Conservation (phyloP, 2,888 invertebrate species). For the Hypomecis punctinalis region DNA sequence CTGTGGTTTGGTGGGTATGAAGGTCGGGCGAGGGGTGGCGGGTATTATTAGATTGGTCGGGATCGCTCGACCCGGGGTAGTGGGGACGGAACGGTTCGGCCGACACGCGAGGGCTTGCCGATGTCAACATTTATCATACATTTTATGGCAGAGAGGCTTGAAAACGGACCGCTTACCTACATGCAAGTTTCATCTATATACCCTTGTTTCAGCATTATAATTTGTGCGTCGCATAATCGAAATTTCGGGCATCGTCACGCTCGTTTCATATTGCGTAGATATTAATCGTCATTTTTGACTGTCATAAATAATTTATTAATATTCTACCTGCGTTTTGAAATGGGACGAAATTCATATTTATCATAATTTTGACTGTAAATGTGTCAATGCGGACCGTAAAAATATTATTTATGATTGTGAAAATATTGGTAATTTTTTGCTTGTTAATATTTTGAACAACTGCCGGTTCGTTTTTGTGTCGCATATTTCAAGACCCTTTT, state of each 20-base stretch:
- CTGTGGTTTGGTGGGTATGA: conserved; percentile 45
- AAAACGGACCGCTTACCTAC: conserved; percentile 71
- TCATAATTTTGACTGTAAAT: conserved; percentile 10
- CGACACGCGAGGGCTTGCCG: conserved; percentile 78
- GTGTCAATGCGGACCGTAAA: conserved; percentile 6
- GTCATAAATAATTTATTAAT: conserved; percentile 33
- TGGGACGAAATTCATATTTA: conserved; percentile 1
- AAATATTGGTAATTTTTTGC: conserved; percentile 8
- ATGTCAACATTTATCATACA: conserved; percentile 79
- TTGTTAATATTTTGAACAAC: not conserved
- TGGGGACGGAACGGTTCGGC: conserved; percentile 75
- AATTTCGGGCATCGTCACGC: conserved; percentile 28
- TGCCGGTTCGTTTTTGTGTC: not conserved
- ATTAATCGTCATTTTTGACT: conserved; percentile 29
- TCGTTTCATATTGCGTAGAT: conserved; percentile 25
- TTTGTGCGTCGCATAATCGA: conserved; percentile 31
- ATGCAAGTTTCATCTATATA: conserved; percentile 67
- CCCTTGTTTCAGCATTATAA: conserved; percentile 50
- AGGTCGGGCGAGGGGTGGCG: conserved; percentile 52
- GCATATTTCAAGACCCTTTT: not conserved
- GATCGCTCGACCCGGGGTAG: conserved; percentile 71
- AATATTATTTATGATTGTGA: conserved; percentile 8
- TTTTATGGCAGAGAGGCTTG: conserved; percentile 76
- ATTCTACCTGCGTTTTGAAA: conserved; percentile 35
- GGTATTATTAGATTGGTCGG: conserved; percentile 62